A percentile compares a stretch with the other conserved stretches of the same genome.
These are phyloP conservation scores for Oryzias javanicus DNA, from an alignment of 2,113 vertebrate genomes.

Conservation along the genomic window DNA sequence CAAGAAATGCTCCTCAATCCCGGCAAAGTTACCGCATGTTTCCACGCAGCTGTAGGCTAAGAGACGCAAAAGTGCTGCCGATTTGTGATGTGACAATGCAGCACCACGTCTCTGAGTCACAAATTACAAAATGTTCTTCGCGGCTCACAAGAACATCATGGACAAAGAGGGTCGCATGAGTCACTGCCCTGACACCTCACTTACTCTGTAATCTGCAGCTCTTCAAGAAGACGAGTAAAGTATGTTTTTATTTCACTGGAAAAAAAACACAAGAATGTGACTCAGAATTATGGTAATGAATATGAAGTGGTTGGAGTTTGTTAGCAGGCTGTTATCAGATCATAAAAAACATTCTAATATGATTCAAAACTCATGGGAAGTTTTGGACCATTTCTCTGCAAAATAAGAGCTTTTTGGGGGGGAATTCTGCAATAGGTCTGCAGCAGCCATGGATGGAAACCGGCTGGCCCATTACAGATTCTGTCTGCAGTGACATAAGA, in stretches of 20 bases:
- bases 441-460: constrained; percentile 11
- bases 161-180: constrained; percentile 3
- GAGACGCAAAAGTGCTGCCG: background rate
- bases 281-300: no score
- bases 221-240: background rate
- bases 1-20: no score
- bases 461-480: constrained; percentile 35
- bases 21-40: background rate
- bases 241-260: background rate
- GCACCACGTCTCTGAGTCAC: constrained; percentile 51
- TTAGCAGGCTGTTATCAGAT: no score
- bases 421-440: no score
- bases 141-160: constrained; percentile 37
- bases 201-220: background rate
- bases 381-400: no score
- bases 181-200: constrained; percentile 9
- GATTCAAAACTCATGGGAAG: no score
- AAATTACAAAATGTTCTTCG: constrained; percentile 46
- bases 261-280: no score
- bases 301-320: no score
- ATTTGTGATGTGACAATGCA: background rate
- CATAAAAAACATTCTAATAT: no score
- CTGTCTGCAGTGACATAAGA: constrained; percentile 53
- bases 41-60: constrained; percentile 7
- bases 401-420: no score